Evolutionary conservation across 2,113 vertebrate genomes (phyloP).

Genomic region (Pelmatolapia mariae): DNA sequence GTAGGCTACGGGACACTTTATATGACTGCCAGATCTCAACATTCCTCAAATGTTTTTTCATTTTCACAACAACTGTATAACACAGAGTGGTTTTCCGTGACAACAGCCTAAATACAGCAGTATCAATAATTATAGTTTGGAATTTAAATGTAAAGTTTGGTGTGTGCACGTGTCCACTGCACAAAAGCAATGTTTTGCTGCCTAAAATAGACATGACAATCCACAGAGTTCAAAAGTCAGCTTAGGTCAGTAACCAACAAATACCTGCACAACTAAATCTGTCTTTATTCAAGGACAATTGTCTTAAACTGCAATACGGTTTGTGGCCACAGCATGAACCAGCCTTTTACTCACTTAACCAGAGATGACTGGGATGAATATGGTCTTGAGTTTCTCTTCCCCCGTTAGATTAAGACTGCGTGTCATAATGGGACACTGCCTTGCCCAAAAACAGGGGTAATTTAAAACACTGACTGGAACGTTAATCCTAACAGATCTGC

Average conservation of each 20-base stretch:
- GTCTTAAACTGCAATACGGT: background rate
- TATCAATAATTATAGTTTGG: background rate
- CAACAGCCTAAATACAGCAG: background rate
- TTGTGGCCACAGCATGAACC: conserved; percentile 66
- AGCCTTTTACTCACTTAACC: conserved; percentile 53
- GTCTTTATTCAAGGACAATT: background rate
- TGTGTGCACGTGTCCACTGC: background rate
- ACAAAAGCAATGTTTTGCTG: background rate
- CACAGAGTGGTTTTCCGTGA: background rate
- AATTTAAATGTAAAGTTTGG: background rate
- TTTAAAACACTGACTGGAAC: background rate
- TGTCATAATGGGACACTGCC: conserved; percentile 57
- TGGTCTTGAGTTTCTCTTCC: conserved; percentile 50
- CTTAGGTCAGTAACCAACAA: background rate
- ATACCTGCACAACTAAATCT: background rate
- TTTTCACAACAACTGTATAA: background rate
- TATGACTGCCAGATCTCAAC: background rate
- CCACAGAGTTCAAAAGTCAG: background rate
- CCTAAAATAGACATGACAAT: background rate
- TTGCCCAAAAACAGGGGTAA: conserved; percentile 57
- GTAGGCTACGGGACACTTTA: background rate
- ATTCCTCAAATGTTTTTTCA: background rate
- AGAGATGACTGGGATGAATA: conserved; percentile 66
- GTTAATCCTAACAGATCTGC: background rate
- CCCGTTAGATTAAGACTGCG: conserved; percentile 62